These are phyloP conservation scores for Ameiurus melas DNA, from an alignment of 2,113 vertebrate species.

Conservation along the genomic window DNA sequence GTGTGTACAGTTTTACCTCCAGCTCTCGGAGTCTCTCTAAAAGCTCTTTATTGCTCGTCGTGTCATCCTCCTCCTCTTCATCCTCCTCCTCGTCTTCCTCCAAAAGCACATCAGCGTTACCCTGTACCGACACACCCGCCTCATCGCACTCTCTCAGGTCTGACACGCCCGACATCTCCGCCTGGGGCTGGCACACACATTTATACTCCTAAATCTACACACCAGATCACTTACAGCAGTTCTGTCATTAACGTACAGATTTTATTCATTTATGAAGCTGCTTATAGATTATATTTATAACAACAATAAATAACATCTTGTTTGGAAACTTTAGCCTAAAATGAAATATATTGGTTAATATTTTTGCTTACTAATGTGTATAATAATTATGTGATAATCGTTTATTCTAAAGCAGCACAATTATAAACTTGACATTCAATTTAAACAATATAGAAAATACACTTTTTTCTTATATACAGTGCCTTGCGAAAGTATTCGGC, in stretches of 20 bases:
- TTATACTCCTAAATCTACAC: background rate
- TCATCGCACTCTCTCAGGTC: conserved; percentile 59
- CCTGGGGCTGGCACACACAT: conserved; percentile 15
- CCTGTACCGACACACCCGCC: conserved; percentile 57
- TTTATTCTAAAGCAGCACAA: background rate
- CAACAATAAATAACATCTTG: background rate
- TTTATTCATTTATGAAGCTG: background rate
- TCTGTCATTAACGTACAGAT: background rate
- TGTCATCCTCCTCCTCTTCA: conserved; percentile 42
- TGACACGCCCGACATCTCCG: conserved; percentile 69
- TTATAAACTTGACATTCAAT: background rate
- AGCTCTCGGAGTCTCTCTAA: conserved; percentile 72
- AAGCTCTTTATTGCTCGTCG: conserved; percentile 71
- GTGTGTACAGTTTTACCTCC: conserved; percentile 33
- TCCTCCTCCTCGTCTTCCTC: conserved; percentile 45
- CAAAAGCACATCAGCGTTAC: conserved; percentile 56
- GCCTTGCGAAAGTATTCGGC: too few species aligned
- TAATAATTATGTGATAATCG: background rate
- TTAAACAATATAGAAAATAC: too few species aligned
- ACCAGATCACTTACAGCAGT: background rate
- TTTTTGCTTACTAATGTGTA: background rate
- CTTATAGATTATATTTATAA: background rate
- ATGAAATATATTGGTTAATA: background rate
- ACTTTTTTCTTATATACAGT: too few species aligned
- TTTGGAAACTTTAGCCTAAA: background rate